phyloP scores from a whole-genome alignment of 2,888 invertebrate genomes.

The Microplitis manilae region DNA sequence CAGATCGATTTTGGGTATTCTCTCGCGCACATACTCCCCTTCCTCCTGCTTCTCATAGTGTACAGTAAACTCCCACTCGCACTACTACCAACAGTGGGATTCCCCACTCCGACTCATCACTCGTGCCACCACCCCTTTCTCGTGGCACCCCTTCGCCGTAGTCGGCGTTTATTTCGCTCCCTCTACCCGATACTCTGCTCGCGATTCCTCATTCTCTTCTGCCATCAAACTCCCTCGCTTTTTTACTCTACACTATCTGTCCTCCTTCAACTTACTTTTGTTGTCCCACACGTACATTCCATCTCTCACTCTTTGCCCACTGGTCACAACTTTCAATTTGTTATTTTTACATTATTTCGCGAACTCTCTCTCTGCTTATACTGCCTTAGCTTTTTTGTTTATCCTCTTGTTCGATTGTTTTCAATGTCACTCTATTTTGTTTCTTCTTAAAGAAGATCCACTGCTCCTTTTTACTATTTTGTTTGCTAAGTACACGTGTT shows the following conservation, averaged over 20 bases:
- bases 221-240: conserved; percentile 27
- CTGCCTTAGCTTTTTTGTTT: conserved; percentile 41
- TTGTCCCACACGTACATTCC: conserved; percentile 30
- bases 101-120: conserved; percentile 36
- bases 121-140: conserved; percentile 45
- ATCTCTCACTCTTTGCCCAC: conserved; percentile 46
- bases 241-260: conserved; percentile 15
- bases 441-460: conserved; percentile 43
- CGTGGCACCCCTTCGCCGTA: conserved; percentile 34
- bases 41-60: background rate
- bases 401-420: conserved; percentile 39
- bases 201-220: conserved; percentile 23
- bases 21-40: conserved; percentile 22
- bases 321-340: conserved; percentile 66
- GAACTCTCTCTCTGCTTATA: conserved; percentile 46
- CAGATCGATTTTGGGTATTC: conserved; percentile 35
- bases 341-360: conserved; percentile 67
- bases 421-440: conserved; percentile 20
- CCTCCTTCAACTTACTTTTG: conserved; percentile 19
- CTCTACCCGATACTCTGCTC: conserved; percentile 17
- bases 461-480: conserved; percentile 13
- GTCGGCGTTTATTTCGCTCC: conserved; percentile 42
- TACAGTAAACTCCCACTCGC: conserved; percentile 13
- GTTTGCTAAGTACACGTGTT: background rate
- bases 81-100: background rate